Percentiles rank a stretch among this genome's conserved stretches.
These are phyloP conservation scores for Mimachlamys varia DNA, from an alignment of 2,888 invertebrate genomes.

Conservation along the genomic window DNA sequence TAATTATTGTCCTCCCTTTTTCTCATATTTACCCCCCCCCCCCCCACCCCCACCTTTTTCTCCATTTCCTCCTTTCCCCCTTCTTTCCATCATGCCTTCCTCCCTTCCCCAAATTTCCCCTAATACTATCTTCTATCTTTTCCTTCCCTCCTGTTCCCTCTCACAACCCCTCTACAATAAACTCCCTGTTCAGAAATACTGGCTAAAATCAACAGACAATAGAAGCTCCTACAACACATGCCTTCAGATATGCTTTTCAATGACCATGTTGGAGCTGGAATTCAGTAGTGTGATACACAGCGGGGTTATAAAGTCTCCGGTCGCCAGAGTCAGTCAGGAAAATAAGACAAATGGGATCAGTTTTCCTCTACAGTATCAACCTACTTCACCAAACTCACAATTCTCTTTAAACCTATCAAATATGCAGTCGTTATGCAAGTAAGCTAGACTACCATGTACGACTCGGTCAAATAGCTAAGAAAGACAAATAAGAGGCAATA, in stretches of 20 bases:
- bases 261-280: not conserved
- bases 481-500: not conserved
- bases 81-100: not conserved
- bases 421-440: not conserved
- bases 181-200: not conserved
- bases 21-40: not conserved
- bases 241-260: conserved; percentile 21
- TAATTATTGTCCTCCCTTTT: not conserved
- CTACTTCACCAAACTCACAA: conserved; percentile 7
- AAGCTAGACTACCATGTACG: not conserved
- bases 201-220: not conserved
- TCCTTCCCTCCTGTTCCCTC: not conserved
- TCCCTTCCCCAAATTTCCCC: not conserved
- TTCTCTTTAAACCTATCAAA: not conserved
- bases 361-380: not conserved
- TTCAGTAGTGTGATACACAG: not conserved
- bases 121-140: not conserved
- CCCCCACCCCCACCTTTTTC: not conserved
- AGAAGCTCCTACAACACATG: not conserved
- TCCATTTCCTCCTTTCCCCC: not conserved
- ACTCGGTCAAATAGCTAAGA: not conserved
- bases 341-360: conserved; percentile 2
- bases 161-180: not conserved
- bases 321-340: not conserved
- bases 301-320: not conserved